A percentile compares a stretch with the other conserved stretches of the same genome.
phyloP scores from a whole-genome alignment of 2,113 vertebrate species.

The Fukomys damarensis region DNA sequence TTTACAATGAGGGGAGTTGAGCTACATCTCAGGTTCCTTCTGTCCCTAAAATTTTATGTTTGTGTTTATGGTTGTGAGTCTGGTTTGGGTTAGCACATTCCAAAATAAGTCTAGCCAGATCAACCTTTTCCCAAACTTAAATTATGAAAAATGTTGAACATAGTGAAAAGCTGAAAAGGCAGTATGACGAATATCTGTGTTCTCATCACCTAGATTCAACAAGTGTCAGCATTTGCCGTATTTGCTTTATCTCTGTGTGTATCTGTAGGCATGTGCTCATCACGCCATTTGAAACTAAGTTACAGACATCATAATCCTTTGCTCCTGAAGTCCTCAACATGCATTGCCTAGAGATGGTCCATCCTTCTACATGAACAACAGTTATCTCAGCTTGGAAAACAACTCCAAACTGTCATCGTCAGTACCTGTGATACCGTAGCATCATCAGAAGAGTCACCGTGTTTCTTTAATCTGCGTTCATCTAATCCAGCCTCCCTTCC shows the following conservation, averaged over 20 bases:
- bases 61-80: background rate
- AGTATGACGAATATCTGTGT: no score
- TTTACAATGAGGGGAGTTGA: background rate
- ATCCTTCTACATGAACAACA: background rate
- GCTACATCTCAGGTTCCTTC: background rate
- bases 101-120: background rate
- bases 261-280: background rate
- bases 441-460: background rate
- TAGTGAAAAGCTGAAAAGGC: background rate
- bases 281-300: background rate
- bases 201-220: background rate
- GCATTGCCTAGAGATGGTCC: background rate
- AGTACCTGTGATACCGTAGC: background rate
- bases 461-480: background rate
- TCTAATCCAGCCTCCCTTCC: background rate
- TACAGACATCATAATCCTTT: background rate
- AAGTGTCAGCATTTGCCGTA: no score
- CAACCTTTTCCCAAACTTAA: background rate
- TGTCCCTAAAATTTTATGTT: background rate
- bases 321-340: background rate
- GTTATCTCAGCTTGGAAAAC: background rate
- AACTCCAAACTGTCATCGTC: fast-evolving
- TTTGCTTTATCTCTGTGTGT: background rate
- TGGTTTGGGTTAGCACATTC: background rate
- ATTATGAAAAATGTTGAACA: background rate